These are phyloP conservation scores for Himalopsyche tibetana DNA, from an alignment of 2,888 invertebrate genomes.

Conservation along the genomic window DNA sequence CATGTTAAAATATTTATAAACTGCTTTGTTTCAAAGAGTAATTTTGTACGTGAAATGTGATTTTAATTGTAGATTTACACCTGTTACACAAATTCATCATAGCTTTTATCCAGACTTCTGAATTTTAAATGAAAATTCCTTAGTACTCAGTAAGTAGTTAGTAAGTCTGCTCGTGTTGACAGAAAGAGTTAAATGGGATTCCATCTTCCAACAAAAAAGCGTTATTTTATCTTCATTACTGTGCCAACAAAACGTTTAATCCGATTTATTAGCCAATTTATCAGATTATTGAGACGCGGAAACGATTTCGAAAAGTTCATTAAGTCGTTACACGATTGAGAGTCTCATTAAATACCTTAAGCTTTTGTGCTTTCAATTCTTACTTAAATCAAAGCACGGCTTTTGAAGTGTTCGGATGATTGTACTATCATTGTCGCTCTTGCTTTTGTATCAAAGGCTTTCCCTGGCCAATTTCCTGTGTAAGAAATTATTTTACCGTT, in stretches of 20 bases:
- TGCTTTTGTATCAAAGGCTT: neutral
- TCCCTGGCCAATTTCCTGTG: slow-evolving; percentile 31
- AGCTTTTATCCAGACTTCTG: no score
- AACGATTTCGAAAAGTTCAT: slow-evolving; percentile 32
- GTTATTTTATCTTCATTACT: slow-evolving; percentile 22
- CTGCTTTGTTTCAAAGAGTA: no score
- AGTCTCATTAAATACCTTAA: slow-evolving; percentile 16
- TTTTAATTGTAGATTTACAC: no score
- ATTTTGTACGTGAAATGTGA: no score
- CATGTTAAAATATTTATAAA: no score
- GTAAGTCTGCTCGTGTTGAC: neutral
- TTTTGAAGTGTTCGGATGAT: neutral
- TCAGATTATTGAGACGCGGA: slow-evolving; percentile 47
- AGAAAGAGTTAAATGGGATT: neutral
- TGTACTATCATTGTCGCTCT: slow-evolving; percentile 25
- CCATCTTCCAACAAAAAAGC: slow-evolving; percentile 3
- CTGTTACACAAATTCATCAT: no score
- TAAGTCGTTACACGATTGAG: slow-evolving; percentile 40
- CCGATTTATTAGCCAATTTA: slow-evolving; percentile 53
- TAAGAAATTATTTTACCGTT: neutral
- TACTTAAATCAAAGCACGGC: slow-evolving; percentile 23
- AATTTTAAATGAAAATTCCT: no score
- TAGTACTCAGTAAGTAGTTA: neutral
- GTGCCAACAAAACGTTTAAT: slow-evolving; percentile 47
- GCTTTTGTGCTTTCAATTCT: slow-evolving; percentile 25